Conservation (phyloP, 2,113 vertebrate species). For the Onychostoma macrolepis region DNA sequence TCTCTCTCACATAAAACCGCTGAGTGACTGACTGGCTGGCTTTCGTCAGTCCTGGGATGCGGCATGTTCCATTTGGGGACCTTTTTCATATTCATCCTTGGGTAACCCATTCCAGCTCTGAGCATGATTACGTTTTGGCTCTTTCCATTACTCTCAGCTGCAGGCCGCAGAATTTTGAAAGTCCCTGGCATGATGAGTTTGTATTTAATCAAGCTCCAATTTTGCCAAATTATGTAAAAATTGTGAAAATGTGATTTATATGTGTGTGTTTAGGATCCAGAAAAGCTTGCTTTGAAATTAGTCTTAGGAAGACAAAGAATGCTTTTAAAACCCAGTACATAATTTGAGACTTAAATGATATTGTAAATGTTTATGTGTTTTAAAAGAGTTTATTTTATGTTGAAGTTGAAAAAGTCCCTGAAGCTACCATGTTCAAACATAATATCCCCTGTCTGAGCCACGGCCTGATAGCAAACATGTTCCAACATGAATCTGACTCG, state of each 20-base stretch:
- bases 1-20: constrained; percentile 65
- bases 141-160: neutral
- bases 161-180: neutral
- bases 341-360: neutral
- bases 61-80: constrained; percentile 11
- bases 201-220: neutral
- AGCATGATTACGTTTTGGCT: constrained; percentile 27
- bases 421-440: constrained; percentile 1
- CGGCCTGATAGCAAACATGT: neutral
- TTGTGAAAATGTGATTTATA: neutral
- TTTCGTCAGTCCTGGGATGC: neutral
- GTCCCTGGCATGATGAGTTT: neutral
- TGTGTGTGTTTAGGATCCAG: neutral
- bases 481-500: constrained; percentile 1
- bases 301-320: neutral
- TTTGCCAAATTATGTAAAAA: neutral
- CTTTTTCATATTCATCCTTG: constrained; percentile 23
- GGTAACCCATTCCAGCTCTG: constrained; percentile 34
- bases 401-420: neutral
- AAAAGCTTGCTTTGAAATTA: neutral
- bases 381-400: neutral
- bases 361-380: neutral
- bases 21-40: constrained; percentile 31
- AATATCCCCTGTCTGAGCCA: neutral
- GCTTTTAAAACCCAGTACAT: neutral